Evolutionary conservation across 1,140 invertebrate species (phyloP), one percentile per base, ranked within the genome.

Genomic region (Trachymyrmex septentrionalis): DNA sequence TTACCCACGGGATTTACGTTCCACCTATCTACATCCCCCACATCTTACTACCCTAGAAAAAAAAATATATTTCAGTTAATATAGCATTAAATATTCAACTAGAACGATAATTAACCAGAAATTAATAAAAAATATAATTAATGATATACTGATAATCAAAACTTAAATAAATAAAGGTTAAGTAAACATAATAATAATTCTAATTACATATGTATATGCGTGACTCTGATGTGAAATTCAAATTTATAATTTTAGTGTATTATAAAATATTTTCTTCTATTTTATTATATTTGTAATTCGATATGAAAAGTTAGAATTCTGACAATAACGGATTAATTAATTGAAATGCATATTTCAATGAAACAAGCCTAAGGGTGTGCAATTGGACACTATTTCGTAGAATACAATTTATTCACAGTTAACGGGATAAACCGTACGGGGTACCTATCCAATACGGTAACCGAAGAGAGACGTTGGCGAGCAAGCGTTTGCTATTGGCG

Each of bases 1-100:
- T 81, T 81, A 81, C 30, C 50, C 53, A 44, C 48, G 34, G 50
- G n/a, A 71, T 71, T 81, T 81, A 81, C n/a, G 50, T 71, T 16
- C 34, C 10, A 30, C 50, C 64, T 21, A 44, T 71, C 4, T 59
- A 71, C 50, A 27, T 24, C 30, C 53, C 19, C 34, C 50, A 19
- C 10, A 44, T 81, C 78, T 71, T 59, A 71, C 24, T 69, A 81
- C 10, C 38, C 21, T 1, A 27, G 7, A n/a, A 80, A 55, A 55
- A 55, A 55, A 55, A 67, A 6, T 44, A n/a, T 12, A 9, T 81
- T 12, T n/a, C 21, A 69, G 38, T 69, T 69, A 44, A 67, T 69
- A 48, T 21, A 24, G 10, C 10, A 57, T 59, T 57, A 38, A 38
- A 14, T 75, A 75, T 24, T 75, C 38, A 59, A 19, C 3, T 63